Evolutionary conservation across 2,113 vertebrate genomes (phyloP), one percentile per base, ranked within the genome.

Genomic region (Apteryx mantelli): DNA sequence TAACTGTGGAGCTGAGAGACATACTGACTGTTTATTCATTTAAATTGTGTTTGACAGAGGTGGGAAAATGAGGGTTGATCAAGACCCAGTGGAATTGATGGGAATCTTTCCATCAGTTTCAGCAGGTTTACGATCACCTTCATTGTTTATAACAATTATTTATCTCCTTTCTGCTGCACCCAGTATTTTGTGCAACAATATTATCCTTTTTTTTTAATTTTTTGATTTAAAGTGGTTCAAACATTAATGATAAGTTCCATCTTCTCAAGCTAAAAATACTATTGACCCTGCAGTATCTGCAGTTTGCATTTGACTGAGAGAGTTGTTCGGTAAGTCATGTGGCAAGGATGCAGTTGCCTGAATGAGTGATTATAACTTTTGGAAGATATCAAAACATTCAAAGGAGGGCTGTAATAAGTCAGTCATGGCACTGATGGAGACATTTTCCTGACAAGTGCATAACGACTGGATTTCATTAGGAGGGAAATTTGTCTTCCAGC

Each of bases 341-440:
- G 44, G 63, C 77, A 82, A 55, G 25, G 79, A 18, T 63, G 58
- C 40, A 42, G 44, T 73, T 92, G 53, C 28, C 64, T 32, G 40
- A 74, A n/a, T 0, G 0, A 82, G 40, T 40, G 28, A 60, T 60
- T 60, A 18, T 60, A 66, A 60, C 64, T 81, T 74, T 10, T 17
- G 36, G 68, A 82, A 82, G 64, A 5, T 21, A 30, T 10, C 38
- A 73, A 28, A 82, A 80, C 9, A 26, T 20, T 58, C 82, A 63
- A 11, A 40, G 18, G 13, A 93, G 58, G 50, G 26, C 74, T 88
- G 75, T 24, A 85, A 76, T 92, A 93, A 80, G 66, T 85, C 84
- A 50, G 81, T 64, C 52, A 8, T 66, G 78, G 21, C 50, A 52
- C 13, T 53, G 38, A 32, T 40, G 24, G 50, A 53, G 30, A 42